Conservation (phyloP, 2,797 vertebrate species). For the Philypnodon macrostomus region DNA sequence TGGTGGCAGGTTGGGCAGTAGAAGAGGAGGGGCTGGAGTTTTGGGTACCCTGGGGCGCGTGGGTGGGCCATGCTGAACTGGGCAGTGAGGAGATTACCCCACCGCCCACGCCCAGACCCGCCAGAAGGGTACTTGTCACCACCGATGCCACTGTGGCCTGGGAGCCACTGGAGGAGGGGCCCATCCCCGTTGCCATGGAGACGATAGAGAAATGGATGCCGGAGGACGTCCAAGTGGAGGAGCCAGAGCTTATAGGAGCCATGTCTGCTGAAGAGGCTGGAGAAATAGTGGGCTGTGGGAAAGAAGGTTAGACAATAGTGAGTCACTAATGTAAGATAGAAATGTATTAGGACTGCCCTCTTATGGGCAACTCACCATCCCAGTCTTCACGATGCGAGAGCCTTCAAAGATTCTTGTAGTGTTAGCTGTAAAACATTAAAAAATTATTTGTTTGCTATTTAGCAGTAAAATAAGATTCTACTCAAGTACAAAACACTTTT, state of each 20-base stretch:
- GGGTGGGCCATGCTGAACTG: constrained; percentile 90
- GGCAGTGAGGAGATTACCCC: constrained; percentile 94
- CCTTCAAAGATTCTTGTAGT: constrained; percentile 98
- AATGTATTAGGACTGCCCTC: constrained; percentile 2
- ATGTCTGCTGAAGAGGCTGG: constrained; percentile 96
- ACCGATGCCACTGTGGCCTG: constrained; percentile 95
- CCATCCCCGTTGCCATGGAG: constrained; percentile 97
- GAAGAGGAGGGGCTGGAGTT: constrained; percentile 75
- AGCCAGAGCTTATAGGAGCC: constrained; percentile 98
- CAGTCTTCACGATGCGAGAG: constrained; percentile 96
- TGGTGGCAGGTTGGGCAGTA: constrained; percentile 64
- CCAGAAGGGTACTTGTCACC: constrained; percentile 94
- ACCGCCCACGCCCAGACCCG: constrained; percentile 90
- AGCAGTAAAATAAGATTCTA: too few relatives aligned
- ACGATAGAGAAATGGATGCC: constrained; percentile 97
- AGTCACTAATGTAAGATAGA: neutral
- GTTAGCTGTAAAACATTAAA: constrained; percentile 83
- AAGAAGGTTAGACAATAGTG: constrained; percentile 9
- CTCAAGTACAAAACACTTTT: constrained; percentile 6
- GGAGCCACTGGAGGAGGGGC: constrained; percentile 93
- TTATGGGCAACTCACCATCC: constrained; percentile 86
- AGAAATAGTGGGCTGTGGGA: constrained; percentile 88
- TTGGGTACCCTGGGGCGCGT: constrained; percentile 68
- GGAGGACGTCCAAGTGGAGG: constrained; percentile 96
- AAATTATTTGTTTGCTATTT: too few relatives aligned